Conservation (phyloP, 1,140 invertebrate genomes). For the Drosophila sp. region DNA sequence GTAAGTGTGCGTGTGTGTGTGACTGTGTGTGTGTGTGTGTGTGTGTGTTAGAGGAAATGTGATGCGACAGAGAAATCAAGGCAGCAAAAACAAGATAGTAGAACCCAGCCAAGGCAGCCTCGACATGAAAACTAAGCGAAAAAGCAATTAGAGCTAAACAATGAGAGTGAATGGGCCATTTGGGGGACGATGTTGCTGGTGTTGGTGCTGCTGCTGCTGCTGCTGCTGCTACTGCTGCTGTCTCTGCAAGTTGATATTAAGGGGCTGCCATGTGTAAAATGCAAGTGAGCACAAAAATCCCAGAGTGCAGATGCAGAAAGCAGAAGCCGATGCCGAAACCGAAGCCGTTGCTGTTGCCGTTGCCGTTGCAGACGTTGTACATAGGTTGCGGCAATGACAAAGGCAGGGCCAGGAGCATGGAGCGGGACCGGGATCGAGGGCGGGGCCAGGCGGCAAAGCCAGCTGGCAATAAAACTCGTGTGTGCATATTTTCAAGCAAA, state of each 20-base stretch:
- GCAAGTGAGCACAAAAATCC: conserved; percentile 64
- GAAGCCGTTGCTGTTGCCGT: background rate
- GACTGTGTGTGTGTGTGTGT: conserved; percentile 20
- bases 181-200: background rate
- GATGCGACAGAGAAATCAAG: conserved; percentile 60
- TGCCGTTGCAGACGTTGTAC: too few relatives aligned
- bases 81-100: conserved; percentile 38
- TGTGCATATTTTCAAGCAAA: conserved; percentile 74
- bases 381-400: too few relatives aligned
- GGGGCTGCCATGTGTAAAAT: conserved; percentile 67
- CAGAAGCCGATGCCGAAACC: background rate
- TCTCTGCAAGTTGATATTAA: conserved; percentile 69
- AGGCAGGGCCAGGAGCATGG: background rate
- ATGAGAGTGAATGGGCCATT: conserved; percentile 25
- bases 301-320: conserved; percentile 18
- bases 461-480: conserved; percentile 72
- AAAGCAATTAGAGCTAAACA: conserved; percentile 74
- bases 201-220: background rate
- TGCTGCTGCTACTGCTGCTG: conserved; percentile 35
- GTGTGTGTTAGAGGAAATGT: conserved; percentile 48
- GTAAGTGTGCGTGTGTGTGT: conserved; percentile 22
- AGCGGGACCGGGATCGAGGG: background rate
- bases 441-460: conserved; percentile 13
- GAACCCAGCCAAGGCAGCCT: conserved; percentile 16
- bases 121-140: conserved; percentile 73